phyloP scores from a whole-genome alignment of 2,113 vertebrate genomes.

The Parus major region DNA sequence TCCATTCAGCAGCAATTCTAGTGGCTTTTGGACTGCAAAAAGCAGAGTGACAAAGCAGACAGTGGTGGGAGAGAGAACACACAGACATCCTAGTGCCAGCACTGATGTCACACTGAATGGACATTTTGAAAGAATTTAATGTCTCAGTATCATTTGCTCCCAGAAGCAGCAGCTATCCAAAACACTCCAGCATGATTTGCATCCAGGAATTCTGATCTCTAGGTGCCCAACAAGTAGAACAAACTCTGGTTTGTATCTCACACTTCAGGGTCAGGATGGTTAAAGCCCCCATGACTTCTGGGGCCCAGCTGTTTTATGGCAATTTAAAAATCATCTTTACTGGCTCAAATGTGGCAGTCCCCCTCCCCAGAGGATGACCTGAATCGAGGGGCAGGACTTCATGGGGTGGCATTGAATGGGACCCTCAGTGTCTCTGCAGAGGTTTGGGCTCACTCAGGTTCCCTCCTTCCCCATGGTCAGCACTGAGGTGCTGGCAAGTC shows the following conservation, averaged over 20 bases:
- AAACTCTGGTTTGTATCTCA: neutral
- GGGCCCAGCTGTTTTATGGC: neutral
- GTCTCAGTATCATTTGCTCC: neutral
- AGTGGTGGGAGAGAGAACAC: neutral
- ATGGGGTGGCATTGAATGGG: rapidly evolving
- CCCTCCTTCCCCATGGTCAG: neutral
- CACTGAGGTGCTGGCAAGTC: neutral
- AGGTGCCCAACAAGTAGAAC: neutral
- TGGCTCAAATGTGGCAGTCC: neutral
- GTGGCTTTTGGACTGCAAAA: neutral
- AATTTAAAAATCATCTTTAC: neutral
- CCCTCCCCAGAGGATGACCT: neutral
- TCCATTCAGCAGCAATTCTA: neutral
- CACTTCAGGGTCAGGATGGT: neutral
- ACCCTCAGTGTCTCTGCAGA: neutral
- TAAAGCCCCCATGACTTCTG: neutral
- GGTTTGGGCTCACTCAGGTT: neutral
- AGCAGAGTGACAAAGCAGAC: conserved; percentile 50
- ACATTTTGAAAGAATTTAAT: conserved; percentile 8
- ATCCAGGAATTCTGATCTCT: neutral
- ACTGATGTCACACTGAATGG: neutral
- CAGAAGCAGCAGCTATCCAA: conserved; percentile 8
- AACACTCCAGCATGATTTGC: neutral
- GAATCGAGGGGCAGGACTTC: neutral
- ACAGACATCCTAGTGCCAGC: conserved; percentile 3